A percentile compares a stretch with the other conserved stretches of the same genome.
phyloP scores from a whole-genome alignment of 2,113 vertebrate genomes.

The Rhineura floridana region DNA sequence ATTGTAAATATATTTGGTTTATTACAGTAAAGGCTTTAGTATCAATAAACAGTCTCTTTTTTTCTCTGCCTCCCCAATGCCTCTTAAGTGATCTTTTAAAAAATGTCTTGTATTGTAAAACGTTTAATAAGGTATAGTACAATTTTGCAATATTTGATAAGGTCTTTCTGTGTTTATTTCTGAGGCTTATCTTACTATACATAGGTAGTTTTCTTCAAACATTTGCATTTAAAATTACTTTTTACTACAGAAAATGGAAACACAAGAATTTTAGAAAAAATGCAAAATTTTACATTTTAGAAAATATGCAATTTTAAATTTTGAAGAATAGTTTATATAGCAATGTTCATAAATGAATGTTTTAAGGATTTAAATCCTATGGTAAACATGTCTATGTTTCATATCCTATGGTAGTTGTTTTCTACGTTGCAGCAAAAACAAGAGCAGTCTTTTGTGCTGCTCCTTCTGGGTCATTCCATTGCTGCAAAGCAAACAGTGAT shows the following conservation, averaged over 20 bases:
- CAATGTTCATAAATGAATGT: conserved; percentile 55
- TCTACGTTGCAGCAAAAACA: background rate
- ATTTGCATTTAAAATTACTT: conserved; percentile 57
- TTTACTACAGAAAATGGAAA: conserved; percentile 61
- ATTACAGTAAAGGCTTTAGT: conserved; percentile 95
- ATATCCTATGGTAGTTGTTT: background rate
- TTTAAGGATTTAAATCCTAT: conserved; percentile 17
- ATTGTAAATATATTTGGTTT: conserved; percentile 96
- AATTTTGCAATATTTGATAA: conserved; percentile 65
- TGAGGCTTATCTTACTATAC: conserved; percentile 53
- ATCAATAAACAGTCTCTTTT: conserved; percentile 81
- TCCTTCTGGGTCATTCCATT: background rate
- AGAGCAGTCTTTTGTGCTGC: background rate
- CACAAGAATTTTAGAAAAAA: conserved; percentile 43
- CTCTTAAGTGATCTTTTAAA: conserved; percentile 66
- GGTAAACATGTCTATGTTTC: background rate
- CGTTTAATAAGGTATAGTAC: conserved; percentile 64
- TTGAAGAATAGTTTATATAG: conserved; percentile 53
- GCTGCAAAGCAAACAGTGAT: background rate
- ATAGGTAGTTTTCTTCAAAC: conserved; percentile 52
- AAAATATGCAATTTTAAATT: conserved; percentile 64
- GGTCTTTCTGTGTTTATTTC: conserved; percentile 51
- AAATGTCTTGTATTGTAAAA: conserved; percentile 61
- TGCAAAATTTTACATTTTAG: conserved; percentile 41
- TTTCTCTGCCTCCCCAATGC: conserved; percentile 19